Evolutionary conservation across 2,888 invertebrate species (phyloP), one percentile per base, ranked within the genome.

Genomic region (Hyles lineata): DNA sequence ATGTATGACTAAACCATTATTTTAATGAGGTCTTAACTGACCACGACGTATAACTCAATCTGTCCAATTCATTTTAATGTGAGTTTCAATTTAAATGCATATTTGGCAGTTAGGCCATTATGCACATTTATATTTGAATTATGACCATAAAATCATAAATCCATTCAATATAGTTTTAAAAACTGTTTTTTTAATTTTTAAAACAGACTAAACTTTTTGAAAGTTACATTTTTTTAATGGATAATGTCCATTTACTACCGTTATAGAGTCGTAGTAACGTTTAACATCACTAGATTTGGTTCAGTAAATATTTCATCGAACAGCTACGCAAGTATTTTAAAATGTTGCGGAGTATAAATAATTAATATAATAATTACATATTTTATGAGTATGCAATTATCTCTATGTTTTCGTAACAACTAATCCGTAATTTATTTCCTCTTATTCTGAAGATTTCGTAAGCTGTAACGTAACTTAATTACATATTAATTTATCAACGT

Each of bases 181-280:
- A 67, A 50, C 67, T 15, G 67, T 23, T 75, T 75, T n/a, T 29
- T 69, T 72, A 75, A 72, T 75, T 73, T 73, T 77, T 75, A 78
- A 76, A 76, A 78, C 80, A 78, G 83, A 78, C 85, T 85, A 88
- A 85, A 89, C 89, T 90, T 90, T 90, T 85, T 87, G 86, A 89
- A 90, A 89, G 89, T 89, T 88, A 90, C 85, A 78, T 83, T 86
- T 87, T 82, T 87, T 83, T 77, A 87, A 89, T 89, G 87, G 90
- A 80, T 80, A 78, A 76, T 73, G 75, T 80, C 87, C 89, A 89
- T 89, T 89, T 83, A 85, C 83, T 81, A 77, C 75, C 75, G 73
- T 76, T 78, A 61, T 74, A 67, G 21, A 67, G 15, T 67, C 23
- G 67, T 67, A 67, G 67, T 50, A 67, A 67, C 81, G 82, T 87